Conservation (phyloP, 1,140 invertebrate species). For the fruit fly (Drosophila melanogaster) region Release_6_plus_ISO1_MT NT_033777.3:30780501-30781000, state of each 20-base stretch:
- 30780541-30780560: constrained; percentile 31
- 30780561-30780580: constrained; percentile 32
- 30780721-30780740: constrained; percentile 28
- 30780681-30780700: constrained; percentile 24
- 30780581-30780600: constrained; percentile 10
- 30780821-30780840: constrained; percentile 2
- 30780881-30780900: no score
- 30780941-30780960: not conserved
- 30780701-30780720: constrained; percentile 30
- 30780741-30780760: constrained; percentile 39
- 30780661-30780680: constrained; percentile 18
- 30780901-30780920: not conserved
- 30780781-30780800: constrained; percentile 31
- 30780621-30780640: constrained; percentile 7
- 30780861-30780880: not conserved
- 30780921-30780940: not conserved
- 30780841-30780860: constrained; percentile 23
- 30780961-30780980: no score
- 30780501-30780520: constrained; percentile 53
- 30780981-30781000: constrained; percentile 8
- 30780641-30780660: constrained; percentile 19
- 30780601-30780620: constrained; percentile 28
- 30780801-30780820: not conserved
- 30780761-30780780: constrained; percentile 17
- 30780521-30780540: constrained; percentile 18